Base-by-base conservation (phyloP, 23 tunicate species). In the Halocynthia roretzi region DNA sequence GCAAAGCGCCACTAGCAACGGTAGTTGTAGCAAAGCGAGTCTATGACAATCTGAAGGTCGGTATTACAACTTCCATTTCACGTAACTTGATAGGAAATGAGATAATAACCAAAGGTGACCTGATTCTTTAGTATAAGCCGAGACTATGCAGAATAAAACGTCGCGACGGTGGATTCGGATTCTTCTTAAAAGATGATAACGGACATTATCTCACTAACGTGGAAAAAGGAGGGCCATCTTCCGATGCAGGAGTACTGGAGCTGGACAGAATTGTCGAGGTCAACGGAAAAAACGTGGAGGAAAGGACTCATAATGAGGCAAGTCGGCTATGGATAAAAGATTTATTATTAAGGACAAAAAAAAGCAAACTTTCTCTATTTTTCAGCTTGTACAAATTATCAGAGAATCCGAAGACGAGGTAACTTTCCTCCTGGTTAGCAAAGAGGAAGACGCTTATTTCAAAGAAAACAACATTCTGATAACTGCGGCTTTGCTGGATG, bases 161-260 rank as follows among this genome's bases (percentile, higher is more conserved):
- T 56, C 67, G 54, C 6, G 83, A 71, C 17, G 80, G 80, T 10
- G 90, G 86, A 10, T 91, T 76, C 54, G 90, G 90, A 5, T 91
- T 91, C 70, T 85, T 85, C 70, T 64, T 91, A 12, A 76, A 81
- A 54, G 97, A 91, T 67, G 90, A 85, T 52, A n/a, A 77, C 57
- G 97, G 86, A 5, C 97, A 91, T 62, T 66, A 70, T 53, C 83
- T 91, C n/a, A 68, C 78, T 0, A 77, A 82, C 51, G 62, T 91
- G 21, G 97, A 91, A 61, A 51, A 77, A 52, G 86, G 76, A 10
- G 89, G 97, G 10, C 70, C 97, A 17, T 90, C 97, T 17, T 87
- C 70, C 56, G 48, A 57, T 7, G 90, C 90, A 5, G 97, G 97
- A 8, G 81, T 82, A 10, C 18, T 76, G 53, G 97, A 91, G n/a